Conservation (phyloP, 2,888 invertebrate genomes). For the Conchocele bisecta region DNA sequence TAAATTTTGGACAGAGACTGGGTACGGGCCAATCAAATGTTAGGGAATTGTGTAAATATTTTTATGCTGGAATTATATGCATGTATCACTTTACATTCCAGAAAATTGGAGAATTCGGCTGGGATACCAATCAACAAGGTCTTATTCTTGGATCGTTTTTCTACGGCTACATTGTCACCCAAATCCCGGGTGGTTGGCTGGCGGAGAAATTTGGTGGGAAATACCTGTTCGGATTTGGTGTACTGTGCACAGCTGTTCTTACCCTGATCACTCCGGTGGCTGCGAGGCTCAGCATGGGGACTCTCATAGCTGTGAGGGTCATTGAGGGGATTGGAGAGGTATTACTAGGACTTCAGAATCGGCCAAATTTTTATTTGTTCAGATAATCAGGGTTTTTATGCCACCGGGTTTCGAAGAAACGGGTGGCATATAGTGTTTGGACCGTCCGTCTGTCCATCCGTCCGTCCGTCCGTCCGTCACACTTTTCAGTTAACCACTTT, state of each 20-base stretch:
- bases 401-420: no score
- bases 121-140: slow-evolving; percentile 77
- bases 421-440: no score
- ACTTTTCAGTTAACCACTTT: no score
- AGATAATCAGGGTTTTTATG: no score
- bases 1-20: no score
- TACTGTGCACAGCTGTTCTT: slow-evolving; percentile 91
- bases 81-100: neutral
- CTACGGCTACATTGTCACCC: slow-evolving; percentile 81
- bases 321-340: slow-evolving; percentile 93
- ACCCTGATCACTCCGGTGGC: slow-evolving; percentile 91
- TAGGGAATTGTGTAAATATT: no score
- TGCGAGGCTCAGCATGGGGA: slow-evolving; percentile 88
- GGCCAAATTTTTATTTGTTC: neutral
- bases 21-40: no score
- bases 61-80: no score
- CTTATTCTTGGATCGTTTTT: slow-evolving; percentile 80
- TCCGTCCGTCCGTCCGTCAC: no score
- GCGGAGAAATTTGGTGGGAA: slow-evolving; percentile 94
- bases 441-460: no score
- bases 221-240: slow-evolving; percentile 91
- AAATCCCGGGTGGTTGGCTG: slow-evolving; percentile 83
- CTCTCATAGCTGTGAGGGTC: slow-evolving; percentile 89
- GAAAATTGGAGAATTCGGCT: slow-evolving; percentile 77
- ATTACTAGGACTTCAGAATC: neutral